phyloP scores from a whole-genome alignment of 2,797 vertebrate species.

The Catamblyrhynchus diadema region DNA sequence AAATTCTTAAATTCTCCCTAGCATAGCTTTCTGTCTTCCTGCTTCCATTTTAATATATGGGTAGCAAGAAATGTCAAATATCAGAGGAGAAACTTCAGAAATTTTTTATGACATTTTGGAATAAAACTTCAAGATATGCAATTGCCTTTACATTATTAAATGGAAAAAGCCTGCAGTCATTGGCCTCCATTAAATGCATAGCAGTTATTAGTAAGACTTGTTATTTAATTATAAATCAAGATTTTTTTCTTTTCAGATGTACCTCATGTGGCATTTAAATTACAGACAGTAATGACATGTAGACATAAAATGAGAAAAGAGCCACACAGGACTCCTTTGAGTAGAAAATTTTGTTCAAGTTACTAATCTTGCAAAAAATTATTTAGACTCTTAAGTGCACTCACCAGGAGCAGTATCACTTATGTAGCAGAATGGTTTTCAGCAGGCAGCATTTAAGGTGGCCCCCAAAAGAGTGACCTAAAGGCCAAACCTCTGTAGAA shows the following conservation, averaged over 20 bases:
- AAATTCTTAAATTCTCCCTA: not conserved
- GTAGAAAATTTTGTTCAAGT: not conserved
- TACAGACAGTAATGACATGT: not conserved
- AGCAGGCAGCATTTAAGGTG: not conserved
- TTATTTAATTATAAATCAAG: not conserved
- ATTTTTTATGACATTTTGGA: not conserved
- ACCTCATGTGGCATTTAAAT: slow-evolving; percentile 4
- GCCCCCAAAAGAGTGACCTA: not conserved
- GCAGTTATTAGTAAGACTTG: not conserved
- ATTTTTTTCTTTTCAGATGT: not conserved
- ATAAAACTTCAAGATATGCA: not conserved
- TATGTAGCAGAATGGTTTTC: not conserved
- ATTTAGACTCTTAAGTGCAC: not conserved
- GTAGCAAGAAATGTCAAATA: not conserved
- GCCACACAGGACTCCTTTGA: not conserved
- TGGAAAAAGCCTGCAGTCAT: not conserved
- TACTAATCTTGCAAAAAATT: not conserved
- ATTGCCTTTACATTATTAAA: not conserved
- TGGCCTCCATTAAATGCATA: not conserved
- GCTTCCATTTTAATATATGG: not conserved
- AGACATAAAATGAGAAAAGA: not conserved
- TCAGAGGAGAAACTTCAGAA: not conserved
- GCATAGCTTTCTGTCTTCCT: not conserved
- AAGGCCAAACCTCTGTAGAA: not conserved
- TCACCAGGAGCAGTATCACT: not conserved